Evolutionary conservation across 2,797 vertebrate species (phyloP).

Genomic region (Danionella dracula): DNA sequence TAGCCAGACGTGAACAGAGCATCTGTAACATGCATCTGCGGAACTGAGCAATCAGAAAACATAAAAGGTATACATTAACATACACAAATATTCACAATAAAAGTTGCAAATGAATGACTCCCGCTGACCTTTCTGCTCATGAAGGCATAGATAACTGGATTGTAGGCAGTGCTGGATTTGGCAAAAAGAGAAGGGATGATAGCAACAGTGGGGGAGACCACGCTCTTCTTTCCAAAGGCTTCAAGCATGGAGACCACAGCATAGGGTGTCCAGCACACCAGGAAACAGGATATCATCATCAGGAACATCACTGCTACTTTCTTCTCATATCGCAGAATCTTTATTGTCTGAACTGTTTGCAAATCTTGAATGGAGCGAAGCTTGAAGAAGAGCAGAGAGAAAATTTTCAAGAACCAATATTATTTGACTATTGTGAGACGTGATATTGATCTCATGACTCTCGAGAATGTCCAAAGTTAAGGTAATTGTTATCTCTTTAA

Average conservation of each 20-base stretch:
- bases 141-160: constrained; percentile 87
- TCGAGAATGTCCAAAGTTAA: too few species aligned
- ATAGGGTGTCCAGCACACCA: constrained; percentile 88
- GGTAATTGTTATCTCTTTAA: too few species aligned
- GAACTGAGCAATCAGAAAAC: constrained; percentile 70
- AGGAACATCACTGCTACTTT: constrained; percentile 88
- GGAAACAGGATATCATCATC: constrained; percentile 83
- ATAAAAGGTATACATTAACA: neutral
- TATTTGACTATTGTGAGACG: too few species aligned
- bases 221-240: constrained; percentile 74
- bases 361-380: constrained; percentile 83
- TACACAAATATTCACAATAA: neutral
- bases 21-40: constrained; percentile 80
- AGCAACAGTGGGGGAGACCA: constrained; percentile 80
- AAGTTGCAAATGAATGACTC: neutral
- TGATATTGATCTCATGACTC: too few species aligned
- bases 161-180: constrained; percentile 87
- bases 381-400: constrained; percentile 53
- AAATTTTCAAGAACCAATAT: too few species aligned
- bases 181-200: constrained; percentile 85
- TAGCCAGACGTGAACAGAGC: constrained; percentile 75
- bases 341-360: constrained; percentile 84
- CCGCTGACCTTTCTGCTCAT: constrained; percentile 87
- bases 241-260: constrained; percentile 81
- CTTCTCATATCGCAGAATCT: constrained; percentile 86